Conservation (phyloP, 2,888 invertebrate species). For the Microctonus brassicae region DNA sequence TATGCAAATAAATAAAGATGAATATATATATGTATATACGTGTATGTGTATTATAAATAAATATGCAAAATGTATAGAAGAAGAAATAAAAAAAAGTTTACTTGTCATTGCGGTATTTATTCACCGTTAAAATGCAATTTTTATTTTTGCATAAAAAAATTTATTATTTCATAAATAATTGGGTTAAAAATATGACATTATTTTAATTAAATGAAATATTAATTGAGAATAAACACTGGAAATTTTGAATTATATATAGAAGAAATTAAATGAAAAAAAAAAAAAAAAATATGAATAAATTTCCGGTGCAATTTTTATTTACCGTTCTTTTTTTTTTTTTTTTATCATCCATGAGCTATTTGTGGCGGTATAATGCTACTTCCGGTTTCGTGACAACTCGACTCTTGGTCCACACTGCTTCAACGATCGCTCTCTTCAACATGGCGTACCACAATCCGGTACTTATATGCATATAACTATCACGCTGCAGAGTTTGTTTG, state of each 20-base stretch:
- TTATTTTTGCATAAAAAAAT: no score
- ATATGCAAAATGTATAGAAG: no score
- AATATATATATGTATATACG: no score
- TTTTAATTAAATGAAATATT: no score
- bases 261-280: conserved; percentile 12
- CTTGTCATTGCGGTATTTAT: no score
- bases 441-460: conserved; percentile 23
- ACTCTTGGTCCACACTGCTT: conserved; percentile 54
- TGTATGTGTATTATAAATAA: no score
- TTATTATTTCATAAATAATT: no score
- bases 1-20: no score
- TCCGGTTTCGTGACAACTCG: conserved; percentile 55
- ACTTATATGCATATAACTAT: neutral
- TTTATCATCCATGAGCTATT: conserved; percentile 16
- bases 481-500: neutral
- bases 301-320: conserved; percentile 15
- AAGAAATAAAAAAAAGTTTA: no score
- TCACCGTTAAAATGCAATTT: neutral
- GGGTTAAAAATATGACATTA: no score
- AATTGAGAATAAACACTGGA: no score
- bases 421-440: conserved; percentile 34
- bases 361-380: conserved; percentile 33
- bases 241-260: no score
- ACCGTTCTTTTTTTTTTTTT: conserved; percentile 37
- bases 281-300: neutral